These are phyloP conservation scores for Nautilus pompilius DNA, from an alignment of 1,140 invertebrate species.

Conservation along the genomic window DNA sequence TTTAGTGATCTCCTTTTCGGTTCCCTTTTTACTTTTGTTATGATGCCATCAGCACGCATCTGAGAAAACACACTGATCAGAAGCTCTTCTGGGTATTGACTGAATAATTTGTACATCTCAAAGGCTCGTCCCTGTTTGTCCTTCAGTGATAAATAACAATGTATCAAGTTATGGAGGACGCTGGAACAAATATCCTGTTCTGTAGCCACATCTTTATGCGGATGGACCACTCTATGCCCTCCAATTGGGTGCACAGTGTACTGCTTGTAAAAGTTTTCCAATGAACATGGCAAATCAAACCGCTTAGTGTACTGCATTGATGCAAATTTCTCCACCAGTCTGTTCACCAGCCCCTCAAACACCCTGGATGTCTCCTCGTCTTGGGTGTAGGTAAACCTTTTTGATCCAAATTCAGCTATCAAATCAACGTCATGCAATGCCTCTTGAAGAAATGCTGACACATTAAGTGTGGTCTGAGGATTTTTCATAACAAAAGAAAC, in stretches of 20 bases:
- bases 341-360: constrained; percentile 11
- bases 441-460: constrained; percentile 64
- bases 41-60: constrained; percentile 19
- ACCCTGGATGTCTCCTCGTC: constrained; percentile 7
- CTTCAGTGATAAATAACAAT: constrained; percentile 19
- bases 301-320: constrained; percentile 11
- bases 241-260: constrained; percentile 11
- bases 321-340: constrained; percentile 19
- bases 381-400: constrained; percentile 5
- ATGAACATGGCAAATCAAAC: constrained; percentile 7
- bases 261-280: constrained; percentile 8
- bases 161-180: constrained; percentile 23
- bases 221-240: background rate
- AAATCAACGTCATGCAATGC: constrained; percentile 60
- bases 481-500: constrained; percentile 66
- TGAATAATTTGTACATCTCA: constrained; percentile 31
- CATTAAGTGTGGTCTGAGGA: constrained; percentile 59
- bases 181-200: constrained; percentile 17
- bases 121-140: constrained; percentile 33
- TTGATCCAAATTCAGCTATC: constrained; percentile 12
- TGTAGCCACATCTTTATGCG: constrained; percentile 9
- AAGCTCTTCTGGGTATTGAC: constrained; percentile 26
- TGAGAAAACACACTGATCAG: constrained; percentile 13
- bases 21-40: constrained; percentile 16
- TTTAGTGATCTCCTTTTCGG: background rate